A percentile compares a stretch with the other conserved stretches of the same genome.
phyloP scores from a whole-genome alignment of 2,797 vertebrate genomes.

The Tapirus indicus region DNA sequence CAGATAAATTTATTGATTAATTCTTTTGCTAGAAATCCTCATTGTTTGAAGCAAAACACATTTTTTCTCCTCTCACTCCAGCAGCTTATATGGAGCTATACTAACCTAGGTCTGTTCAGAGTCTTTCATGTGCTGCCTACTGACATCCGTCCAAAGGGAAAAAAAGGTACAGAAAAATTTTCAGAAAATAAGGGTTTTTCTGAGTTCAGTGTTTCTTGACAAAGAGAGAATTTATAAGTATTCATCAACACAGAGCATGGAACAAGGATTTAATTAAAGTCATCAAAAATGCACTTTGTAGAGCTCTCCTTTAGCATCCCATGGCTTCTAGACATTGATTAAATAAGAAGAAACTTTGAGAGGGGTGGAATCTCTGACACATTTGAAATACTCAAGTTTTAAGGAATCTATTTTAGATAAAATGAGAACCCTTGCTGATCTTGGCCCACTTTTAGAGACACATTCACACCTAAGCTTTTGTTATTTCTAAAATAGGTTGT shows the following conservation, averaged over 20 bases:
- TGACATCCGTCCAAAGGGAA: slow-evolving; percentile 63
- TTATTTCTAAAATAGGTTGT: slow-evolving; percentile 72
- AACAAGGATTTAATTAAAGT: slow-evolving; percentile 76
- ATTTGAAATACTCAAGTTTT: slow-evolving; percentile 60
- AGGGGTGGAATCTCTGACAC: slow-evolving; percentile 51
- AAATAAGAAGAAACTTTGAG: slow-evolving; percentile 80
- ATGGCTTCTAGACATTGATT: slow-evolving; percentile 68
- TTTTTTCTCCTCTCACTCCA: neutral
- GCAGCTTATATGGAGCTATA: slow-evolving; percentile 46
- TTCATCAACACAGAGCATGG: slow-evolving; percentile 75
- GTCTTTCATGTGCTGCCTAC: slow-evolving; percentile 65
- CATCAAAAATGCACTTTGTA: slow-evolving; percentile 65
- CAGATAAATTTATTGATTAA: neutral
- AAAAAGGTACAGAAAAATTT: slow-evolving; percentile 75
- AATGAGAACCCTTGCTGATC: slow-evolving; percentile 65
- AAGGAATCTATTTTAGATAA: slow-evolving; percentile 79
- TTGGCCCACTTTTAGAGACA: slow-evolving; percentile 70
- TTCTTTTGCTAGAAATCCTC: neutral
- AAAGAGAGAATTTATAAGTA: slow-evolving; percentile 68
- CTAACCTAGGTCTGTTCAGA: slow-evolving; percentile 64
- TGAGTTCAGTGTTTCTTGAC: slow-evolving; percentile 77
- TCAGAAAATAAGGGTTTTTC: slow-evolving; percentile 77
- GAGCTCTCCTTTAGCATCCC: slow-evolving; percentile 35
- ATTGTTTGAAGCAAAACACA: neutral
- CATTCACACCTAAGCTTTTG: slow-evolving; percentile 63